Evolutionary conservation across 37 sponge, comb jelly and placozoan species (phyloP).

Genomic region (Beroe ovata): DNA sequence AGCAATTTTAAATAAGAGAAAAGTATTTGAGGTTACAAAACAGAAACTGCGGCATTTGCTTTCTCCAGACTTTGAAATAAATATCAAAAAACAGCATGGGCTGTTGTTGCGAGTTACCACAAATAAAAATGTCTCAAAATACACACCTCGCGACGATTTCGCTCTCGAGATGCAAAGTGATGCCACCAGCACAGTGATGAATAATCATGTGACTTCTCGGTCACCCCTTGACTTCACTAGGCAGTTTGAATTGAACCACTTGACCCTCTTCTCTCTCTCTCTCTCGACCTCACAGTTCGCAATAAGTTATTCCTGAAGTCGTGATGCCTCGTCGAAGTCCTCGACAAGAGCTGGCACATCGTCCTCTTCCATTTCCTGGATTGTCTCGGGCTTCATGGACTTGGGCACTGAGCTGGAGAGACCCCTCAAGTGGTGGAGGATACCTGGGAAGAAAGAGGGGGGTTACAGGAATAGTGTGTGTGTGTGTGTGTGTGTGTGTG

Average conservation of each 20-base stretch:
- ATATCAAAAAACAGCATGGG: background rate
- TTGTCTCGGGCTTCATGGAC: background rate
- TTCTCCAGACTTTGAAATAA: background rate
- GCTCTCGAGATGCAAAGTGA: too few species aligned
- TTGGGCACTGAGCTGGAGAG: constrained; percentile 47
- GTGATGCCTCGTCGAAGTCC: constrained; percentile 30
- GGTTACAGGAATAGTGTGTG: background rate
- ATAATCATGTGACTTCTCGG: too few species aligned
- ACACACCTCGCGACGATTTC: background rate
- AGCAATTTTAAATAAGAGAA: background rate
- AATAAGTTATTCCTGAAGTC: background rate
- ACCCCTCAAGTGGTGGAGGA: constrained; percentile 9
- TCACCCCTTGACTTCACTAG: too few species aligned
- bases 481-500: constrained; percentile 12
- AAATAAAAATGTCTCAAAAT: background rate
- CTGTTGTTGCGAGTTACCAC: background rate
- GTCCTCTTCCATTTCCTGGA: background rate
- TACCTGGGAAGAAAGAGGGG: constrained; percentile 5
- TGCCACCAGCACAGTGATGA: too few species aligned
- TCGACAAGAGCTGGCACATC: constrained; percentile 29
- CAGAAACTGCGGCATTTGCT: background rate
- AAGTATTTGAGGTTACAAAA: background rate
- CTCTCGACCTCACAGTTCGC: background rate
- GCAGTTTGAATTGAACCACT: too few species aligned
- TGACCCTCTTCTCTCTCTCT: too few species aligned